These are phyloP conservation scores for Vicugna pacos DNA, from an alignment of 2,113 vertebrate species.

Conservation along the genomic window DNA sequence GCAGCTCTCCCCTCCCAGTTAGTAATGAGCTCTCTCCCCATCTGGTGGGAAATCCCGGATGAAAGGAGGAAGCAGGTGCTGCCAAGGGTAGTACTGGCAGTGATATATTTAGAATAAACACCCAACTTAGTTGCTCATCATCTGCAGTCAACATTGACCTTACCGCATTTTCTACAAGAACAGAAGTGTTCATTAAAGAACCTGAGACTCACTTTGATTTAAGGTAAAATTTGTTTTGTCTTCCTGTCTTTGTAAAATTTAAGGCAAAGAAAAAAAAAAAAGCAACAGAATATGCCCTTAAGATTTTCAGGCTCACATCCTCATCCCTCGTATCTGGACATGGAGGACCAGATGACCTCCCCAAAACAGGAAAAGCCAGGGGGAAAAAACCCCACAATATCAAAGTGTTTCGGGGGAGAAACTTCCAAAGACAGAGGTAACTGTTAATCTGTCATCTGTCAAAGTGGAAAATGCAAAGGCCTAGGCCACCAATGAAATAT, in stretches of 20 bases:
- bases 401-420: neutral
- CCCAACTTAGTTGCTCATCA: conserved; percentile 36
- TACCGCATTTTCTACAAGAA: conserved; percentile 55
- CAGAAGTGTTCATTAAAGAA: conserved; percentile 54
- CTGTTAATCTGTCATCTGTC: neutral
- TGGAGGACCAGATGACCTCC: neutral
- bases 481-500: neutral
- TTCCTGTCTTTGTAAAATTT: conserved; percentile 13
- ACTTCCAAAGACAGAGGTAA: neutral
- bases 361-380: neutral
- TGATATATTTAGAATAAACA: conserved; percentile 74
- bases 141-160: conserved; percentile 65
- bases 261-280: neutral
- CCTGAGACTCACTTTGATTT: neutral
- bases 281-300: neutral
- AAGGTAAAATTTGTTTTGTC: neutral
- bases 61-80: conserved; percentile 54
- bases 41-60: conserved; percentile 63
- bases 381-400: neutral
- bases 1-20: conserved; percentile 38
- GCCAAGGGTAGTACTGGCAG: conserved; percentile 61
- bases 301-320: neutral
- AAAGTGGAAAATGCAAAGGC: conserved; percentile 12
- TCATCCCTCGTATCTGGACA: neutral
- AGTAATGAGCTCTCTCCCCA: conserved; percentile 65